phyloP scores from a whole-genome alignment of 1,140 invertebrate species.

The Drosophila rufa region DNA sequence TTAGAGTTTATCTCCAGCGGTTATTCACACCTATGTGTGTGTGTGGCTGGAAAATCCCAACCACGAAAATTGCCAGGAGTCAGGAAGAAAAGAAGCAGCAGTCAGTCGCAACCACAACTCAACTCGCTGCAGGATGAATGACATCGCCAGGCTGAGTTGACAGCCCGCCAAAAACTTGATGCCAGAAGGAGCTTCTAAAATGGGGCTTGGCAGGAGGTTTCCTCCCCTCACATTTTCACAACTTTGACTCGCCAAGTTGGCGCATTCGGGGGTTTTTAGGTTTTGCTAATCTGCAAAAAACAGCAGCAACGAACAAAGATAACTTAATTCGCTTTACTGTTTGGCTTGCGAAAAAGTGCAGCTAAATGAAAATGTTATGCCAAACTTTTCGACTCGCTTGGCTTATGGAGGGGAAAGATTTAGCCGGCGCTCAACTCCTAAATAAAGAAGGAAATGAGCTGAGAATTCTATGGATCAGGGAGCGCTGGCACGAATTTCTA shows the following conservation, averaged over 20 bases:
- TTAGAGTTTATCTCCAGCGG: conserved; percentile 51
- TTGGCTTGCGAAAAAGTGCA: conserved; percentile 38
- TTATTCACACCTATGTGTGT: conserved; percentile 73
- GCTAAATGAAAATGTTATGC: conserved; percentile 50
- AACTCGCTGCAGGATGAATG: conserved; percentile 29
- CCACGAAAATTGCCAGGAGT: conserved; percentile 15
- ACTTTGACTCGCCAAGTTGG: conserved; percentile 42
- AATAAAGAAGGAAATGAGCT: conserved; percentile 13
- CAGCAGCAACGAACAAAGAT: conserved; percentile 29
- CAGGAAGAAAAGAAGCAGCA: conserved; percentile 5
- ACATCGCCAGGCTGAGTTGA: conserved; percentile 34
- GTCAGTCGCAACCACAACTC: conserved; percentile 21
- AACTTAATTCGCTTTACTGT: conserved; percentile 47
- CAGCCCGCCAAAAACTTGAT: conserved; percentile 51
- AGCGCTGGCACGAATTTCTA: conserved; percentile 14
- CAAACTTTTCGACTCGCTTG: conserved; percentile 42
- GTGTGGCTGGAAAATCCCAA: conserved; percentile 5
- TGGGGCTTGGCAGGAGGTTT: background rate
- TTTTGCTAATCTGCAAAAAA: conserved; percentile 56
- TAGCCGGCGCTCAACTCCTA: background rate
- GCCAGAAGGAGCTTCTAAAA: conserved; percentile 7
- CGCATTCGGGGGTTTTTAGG: conserved; percentile 25
- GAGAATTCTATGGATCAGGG: conserved; percentile 4
- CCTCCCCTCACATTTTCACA: conserved; percentile 17
- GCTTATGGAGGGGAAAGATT: conserved; percentile 27